Evolutionary conservation across 1,140 invertebrate species (phyloP).

Genomic region (Drosophila varians): DNA sequence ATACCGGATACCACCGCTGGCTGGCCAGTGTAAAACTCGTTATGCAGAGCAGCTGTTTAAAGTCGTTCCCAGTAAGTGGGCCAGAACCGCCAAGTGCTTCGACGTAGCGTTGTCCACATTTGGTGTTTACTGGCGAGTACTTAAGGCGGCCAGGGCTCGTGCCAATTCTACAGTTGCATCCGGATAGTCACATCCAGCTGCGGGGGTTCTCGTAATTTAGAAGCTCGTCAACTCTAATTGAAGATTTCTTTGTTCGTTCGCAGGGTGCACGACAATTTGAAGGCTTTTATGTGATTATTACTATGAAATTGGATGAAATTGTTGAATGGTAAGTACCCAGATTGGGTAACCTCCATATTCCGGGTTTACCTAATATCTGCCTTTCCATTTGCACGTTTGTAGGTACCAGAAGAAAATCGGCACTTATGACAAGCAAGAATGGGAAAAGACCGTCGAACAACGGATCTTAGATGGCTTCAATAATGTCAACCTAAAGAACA

Average conservation of each 20-base stretch:
- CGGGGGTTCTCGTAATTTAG: conserved; percentile 8
- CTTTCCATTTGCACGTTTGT: not conserved
- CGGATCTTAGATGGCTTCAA: conserved; percentile 93
- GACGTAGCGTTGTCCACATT: not conserved
- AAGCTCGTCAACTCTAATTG: conserved; percentile 9
- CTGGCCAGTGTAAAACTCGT: conserved; percentile 34
- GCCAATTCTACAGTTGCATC: conserved; percentile 11
- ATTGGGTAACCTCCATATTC: too few relatives aligned
- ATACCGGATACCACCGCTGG: conserved; percentile 5
- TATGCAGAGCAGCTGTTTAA: conserved; percentile 27
- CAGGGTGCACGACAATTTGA: conserved; percentile 55
- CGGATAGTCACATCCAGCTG: conserved; percentile 13
- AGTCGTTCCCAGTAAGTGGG: conserved; percentile 10
- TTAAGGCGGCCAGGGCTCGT: not conserved
- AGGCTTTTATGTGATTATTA: conserved; percentile 71
- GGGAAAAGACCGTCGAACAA: conserved; percentile 97
- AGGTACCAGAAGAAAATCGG: conserved; percentile 98
- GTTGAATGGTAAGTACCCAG: conserved; percentile 74
- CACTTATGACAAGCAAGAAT: conserved; percentile 97
- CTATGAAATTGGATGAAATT: conserved; percentile 84
- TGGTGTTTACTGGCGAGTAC: not conserved
- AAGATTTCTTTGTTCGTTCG: conserved; percentile 27
- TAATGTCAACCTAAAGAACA: conserved; percentile 93
- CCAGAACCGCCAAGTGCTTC: not conserved
- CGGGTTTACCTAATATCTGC: not conserved